Evolutionary conservation across 2,888 invertebrate species (phyloP).

Genomic region (Muscina levida): DNA sequence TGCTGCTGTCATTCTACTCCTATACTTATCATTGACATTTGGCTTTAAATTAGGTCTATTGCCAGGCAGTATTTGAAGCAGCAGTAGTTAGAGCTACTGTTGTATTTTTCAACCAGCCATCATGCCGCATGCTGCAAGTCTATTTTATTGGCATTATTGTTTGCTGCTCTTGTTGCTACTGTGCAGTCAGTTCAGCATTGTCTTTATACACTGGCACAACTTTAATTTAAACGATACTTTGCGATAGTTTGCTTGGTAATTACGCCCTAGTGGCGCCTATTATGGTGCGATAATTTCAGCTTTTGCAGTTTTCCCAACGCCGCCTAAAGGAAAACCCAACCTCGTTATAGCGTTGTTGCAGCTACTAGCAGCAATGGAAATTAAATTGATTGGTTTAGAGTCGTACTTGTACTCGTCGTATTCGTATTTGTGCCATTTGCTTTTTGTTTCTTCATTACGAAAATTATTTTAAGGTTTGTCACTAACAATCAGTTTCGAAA

Average conservation of each 20-base stretch:
- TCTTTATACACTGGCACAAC: neutral
- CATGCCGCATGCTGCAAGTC: constrained; percentile 6
- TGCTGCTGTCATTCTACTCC: constrained; percentile 7
- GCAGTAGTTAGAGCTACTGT: constrained; percentile 19
- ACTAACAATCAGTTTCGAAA: constrained; percentile 8
- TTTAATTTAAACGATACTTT: constrained; percentile 44
- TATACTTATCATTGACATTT: constrained; percentile 46
- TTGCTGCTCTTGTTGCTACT: neutral
- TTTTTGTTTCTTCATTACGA: constrained; percentile 31
- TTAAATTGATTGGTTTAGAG: constrained; percentile 46
- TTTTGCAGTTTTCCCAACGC: constrained; percentile 4
- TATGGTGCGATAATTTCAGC: constrained; percentile 49
- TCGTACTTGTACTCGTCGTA: no score
- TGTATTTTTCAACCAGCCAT: constrained; percentile 24
- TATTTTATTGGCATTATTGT: no score
- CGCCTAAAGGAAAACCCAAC: constrained; percentile 32
- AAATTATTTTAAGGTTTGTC: constrained; percentile 52
- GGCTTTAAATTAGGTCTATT: constrained; percentile 49
- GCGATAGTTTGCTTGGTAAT: constrained; percentile 49
- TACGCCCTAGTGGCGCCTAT: constrained; percentile 64
- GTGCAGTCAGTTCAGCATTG: neutral
- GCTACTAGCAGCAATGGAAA: neutral
- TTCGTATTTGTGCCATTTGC: neutral
- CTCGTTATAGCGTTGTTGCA: constrained; percentile 27
- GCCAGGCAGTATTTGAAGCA: no score